Conservation (phyloP, 1,140 invertebrate species). For the Brachionus sp. region DNA sequence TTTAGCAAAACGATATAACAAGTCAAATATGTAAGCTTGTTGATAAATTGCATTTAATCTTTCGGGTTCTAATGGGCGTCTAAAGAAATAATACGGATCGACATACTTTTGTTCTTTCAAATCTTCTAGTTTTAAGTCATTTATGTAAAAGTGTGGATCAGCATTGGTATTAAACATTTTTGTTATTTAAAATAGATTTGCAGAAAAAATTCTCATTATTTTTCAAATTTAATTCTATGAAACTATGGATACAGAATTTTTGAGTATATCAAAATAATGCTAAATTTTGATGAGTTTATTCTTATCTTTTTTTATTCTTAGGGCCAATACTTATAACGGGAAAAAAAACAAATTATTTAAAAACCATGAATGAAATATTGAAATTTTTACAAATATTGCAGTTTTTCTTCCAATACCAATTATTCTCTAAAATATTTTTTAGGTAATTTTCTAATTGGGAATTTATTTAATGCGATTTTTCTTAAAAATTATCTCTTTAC, state of each 20-base stretch:
- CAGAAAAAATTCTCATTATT: neutral
- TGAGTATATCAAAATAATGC: neutral
- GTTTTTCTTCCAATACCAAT: too few relatives aligned
- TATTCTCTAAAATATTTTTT: too few relatives aligned
- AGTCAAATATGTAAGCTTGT: slow-evolving; percentile 41
- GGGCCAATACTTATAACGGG: too few relatives aligned
- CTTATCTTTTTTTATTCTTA: too few relatives aligned
- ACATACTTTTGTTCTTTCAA: neutral
- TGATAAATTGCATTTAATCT: slow-evolving; percentile 29
- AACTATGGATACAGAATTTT: neutral
- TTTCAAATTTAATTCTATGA: neutral
- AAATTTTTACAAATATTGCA: too few relatives aligned
- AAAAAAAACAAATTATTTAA: neutral
- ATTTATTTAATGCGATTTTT: too few relatives aligned
- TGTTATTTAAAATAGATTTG: neutral
- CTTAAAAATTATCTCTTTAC: too few relatives aligned
- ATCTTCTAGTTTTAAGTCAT: slow-evolving; percentile 34
- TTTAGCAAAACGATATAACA: slow-evolving; percentile 35
- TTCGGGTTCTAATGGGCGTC: slow-evolving; percentile 39
- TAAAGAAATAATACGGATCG: slow-evolving; percentile 32
- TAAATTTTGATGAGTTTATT: neutral
- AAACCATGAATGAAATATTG: too few relatives aligned
- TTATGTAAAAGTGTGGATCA: neutral
- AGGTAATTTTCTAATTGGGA: too few relatives aligned
- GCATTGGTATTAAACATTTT: neutral